phyloP scores from a whole-genome alignment of 2,888 invertebrate genomes.

The Phanerotoma sp. region DNA sequence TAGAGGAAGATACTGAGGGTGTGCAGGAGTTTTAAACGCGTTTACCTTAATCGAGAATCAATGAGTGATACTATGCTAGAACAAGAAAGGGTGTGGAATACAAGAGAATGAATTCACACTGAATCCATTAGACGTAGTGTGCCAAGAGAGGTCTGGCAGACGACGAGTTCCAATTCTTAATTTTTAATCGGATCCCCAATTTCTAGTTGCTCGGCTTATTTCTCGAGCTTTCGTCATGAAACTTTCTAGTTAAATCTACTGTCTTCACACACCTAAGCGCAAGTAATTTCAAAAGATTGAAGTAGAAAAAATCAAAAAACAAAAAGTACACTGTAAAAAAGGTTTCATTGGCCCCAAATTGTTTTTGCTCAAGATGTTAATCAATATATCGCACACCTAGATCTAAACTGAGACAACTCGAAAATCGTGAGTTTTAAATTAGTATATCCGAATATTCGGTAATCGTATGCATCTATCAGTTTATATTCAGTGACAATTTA shows the following conservation, averaged over 20 bases:
- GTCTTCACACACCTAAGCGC: background rate
- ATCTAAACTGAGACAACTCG: too few species aligned
- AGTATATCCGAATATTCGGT: too few species aligned
- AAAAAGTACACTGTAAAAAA: background rate
- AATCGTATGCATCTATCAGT: too few species aligned
- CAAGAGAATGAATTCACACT: slow-evolving; percentile 14
- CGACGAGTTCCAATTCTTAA: slow-evolving; percentile 4
- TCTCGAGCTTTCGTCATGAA: background rate
- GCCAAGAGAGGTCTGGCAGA: background rate
- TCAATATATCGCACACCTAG: too few species aligned
- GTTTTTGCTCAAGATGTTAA: too few species aligned
- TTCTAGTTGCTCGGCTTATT: background rate
- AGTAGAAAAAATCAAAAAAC: background rate
- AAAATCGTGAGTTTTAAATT: too few species aligned
- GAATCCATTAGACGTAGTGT: slow-evolving; percentile 10
- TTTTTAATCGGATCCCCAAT: slow-evolving; percentile 9
- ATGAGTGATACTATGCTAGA: slow-evolving; percentile 13
- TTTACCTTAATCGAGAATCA: slow-evolving; percentile 33
- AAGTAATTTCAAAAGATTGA: background rate
- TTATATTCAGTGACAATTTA: too few species aligned
- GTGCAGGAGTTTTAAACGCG: slow-evolving; percentile 22
- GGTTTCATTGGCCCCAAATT: too few species aligned
- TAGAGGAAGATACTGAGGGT: too few species aligned
- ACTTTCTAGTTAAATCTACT: slow-evolving; percentile 4
- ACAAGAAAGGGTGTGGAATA: slow-evolving; percentile 1